Base-by-base conservation (phyloP, 2,113 vertebrate genomes). In the Sinocyclocheilus rhinocerous region DNA sequence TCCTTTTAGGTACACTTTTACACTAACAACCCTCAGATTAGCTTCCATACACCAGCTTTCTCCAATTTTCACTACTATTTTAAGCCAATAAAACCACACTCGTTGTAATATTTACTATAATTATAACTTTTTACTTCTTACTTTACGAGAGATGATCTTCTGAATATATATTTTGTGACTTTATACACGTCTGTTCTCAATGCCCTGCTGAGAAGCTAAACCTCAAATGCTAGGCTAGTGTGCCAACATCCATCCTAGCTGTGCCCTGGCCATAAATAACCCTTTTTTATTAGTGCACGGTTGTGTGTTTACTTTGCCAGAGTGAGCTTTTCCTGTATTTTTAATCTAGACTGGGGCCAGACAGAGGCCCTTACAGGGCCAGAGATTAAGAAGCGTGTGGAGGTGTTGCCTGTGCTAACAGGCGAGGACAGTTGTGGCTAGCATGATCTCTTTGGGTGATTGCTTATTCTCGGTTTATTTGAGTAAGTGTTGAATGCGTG, bases 281-380 rank as follows among this genome's bases (percentile, higher is more conserved):
- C 85, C 76, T 90, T 93, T 93, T 93, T 93, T 88, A 93, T 92
- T 91, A 92, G 88, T 63, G 83, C 86, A 84, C 65, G 84, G 88
- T 88, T 82, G 83, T 81, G 87, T 93, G 88, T 91, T 92, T 90
- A 85, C 90, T 94, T 91, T 90, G 36, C 67, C 86, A 92, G 87
- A 84, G 87, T 90, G 92, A 89, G 90, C 89, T 76, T 81, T 79
- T 87, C 89, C 79, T 88, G 85, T 42, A 77, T 48, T 20, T 83
- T 87, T 86, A 82, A 88, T 69, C 29, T 63, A 33, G 22, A n/a
- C 8, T 55, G 52, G 59, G 72, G 33, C 2, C 8, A 45, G 59
- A 85, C 29, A 26, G 70, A 70, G 36, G 69, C 59, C 4, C 22
- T 63, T 4, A 24, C 78, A 39, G 57, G 33, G 36, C 39, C 63